Evolutionary conservation across 2,113 vertebrate species (phyloP).

Genomic region (Neofelis nebulosa): DNA sequence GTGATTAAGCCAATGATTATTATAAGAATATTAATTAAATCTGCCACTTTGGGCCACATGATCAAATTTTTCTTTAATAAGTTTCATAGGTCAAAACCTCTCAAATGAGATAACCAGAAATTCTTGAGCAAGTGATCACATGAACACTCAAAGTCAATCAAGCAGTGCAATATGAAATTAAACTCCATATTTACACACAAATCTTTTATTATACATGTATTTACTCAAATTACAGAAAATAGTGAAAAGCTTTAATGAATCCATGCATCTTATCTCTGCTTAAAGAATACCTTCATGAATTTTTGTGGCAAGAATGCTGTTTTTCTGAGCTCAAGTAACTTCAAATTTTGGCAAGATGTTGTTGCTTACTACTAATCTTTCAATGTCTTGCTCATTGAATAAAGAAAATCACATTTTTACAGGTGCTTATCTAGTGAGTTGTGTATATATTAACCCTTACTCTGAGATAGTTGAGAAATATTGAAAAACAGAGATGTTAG

Average conservation of each 20-base stretch:
- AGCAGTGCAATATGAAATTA: conserved; percentile 61
- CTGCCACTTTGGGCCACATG: not conserved
- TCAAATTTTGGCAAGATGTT: not conserved
- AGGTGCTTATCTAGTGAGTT: not conserved
- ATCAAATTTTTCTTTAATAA: conserved; percentile 54
- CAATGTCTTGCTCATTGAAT: not conserved
- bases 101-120: conserved; percentile 56
- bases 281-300: not conserved
- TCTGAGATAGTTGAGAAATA: not conserved
- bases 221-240: conserved; percentile 73
- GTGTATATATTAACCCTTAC: not conserved
- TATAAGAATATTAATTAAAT: conserved; percentile 54
- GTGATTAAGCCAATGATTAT: conserved; percentile 11
- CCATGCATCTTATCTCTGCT: not conserved
- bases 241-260: conserved; percentile 52
- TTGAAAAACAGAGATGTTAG: not conserved
- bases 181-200: conserved; percentile 61
- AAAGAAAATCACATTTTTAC: not conserved
- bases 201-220: conserved; percentile 55
- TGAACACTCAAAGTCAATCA: conserved; percentile 58
- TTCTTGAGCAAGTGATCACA: not conserved
- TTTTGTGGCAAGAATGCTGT: not conserved
- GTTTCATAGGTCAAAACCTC: conserved; percentile 20
- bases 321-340: conserved; percentile 35
- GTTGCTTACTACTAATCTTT: not conserved